phyloP scores from a whole-genome alignment of 2,797 vertebrate species.

The Poecile montanus region DNA sequence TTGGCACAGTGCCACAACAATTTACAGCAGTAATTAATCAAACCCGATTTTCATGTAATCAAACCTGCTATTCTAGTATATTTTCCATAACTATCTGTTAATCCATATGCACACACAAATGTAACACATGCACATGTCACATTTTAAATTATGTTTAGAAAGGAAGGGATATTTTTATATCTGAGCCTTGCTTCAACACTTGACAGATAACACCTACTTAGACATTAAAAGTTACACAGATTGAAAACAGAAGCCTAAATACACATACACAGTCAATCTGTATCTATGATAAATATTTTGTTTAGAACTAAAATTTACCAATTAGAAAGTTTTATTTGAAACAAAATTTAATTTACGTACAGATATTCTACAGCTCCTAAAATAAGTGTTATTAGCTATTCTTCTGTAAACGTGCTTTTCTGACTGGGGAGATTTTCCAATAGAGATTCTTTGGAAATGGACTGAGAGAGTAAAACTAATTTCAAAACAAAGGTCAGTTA shows the following conservation, averaged over 20 bases:
- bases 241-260: background rate
- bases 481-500: background rate
- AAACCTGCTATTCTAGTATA: background rate
- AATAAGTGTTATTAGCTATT: background rate
- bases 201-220: conserved; percentile 24
- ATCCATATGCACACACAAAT: background rate
- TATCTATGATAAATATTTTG: background rate
- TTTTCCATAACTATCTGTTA: background rate
- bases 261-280: background rate
- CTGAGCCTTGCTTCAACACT: background rate
- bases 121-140: background rate
- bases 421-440: background rate
- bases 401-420: background rate
- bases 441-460: background rate
- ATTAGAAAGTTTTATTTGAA: background rate
- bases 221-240: background rate
- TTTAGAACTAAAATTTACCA: background rate
- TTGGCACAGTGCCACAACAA: background rate
- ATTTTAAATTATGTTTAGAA: conserved; percentile 25
- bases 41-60: background rate
- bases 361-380: background rate
- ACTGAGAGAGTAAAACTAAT: background rate
- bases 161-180: conserved; percentile 7
- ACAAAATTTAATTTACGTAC: background rate
- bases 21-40: background rate